These are phyloP conservation scores for Leptinotarsa lineolata DNA, from an alignment of 1,140 invertebrate genomes.

Conservation along the genomic window DNA sequence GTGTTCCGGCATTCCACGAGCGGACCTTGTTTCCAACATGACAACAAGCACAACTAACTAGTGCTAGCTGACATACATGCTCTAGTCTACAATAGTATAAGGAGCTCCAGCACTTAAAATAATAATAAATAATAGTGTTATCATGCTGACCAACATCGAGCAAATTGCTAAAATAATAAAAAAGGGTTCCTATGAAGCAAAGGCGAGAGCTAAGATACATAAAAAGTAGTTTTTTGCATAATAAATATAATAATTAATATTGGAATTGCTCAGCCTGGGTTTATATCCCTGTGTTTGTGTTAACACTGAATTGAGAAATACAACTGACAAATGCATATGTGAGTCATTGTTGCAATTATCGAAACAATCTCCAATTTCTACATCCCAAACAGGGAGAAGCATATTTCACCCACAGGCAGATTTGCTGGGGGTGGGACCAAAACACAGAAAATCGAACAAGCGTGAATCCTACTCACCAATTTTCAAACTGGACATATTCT, in stretches of 20 bases:
- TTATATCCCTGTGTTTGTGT: background rate
- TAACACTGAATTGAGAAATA: background rate
- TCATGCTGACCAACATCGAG: constrained; percentile 3
- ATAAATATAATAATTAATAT: background rate
- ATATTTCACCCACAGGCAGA: constrained; percentile 36
- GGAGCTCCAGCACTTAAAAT: constrained; percentile 32
- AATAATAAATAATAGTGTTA: constrained; percentile 27
- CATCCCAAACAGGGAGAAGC: constrained; percentile 19
- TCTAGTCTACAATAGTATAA: constrained; percentile 52
- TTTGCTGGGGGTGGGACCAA: constrained; percentile 50
- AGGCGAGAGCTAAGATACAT: constrained; percentile 18
- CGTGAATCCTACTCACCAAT: constrained; percentile 60
- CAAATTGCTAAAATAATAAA: constrained; percentile 14
- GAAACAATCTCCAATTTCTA: constrained; percentile 4
- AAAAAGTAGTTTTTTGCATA: background rate
- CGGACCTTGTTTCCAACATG: constrained; percentile 61
- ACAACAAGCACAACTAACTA: constrained; percentile 53
- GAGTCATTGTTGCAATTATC: constrained; percentile 14
- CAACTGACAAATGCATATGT: background rate
- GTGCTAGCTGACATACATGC: constrained; percentile 55
- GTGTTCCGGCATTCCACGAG: constrained; percentile 53
- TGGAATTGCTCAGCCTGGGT: background rate
- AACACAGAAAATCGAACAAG: constrained; percentile 32
- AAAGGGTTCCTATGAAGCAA: background rate
- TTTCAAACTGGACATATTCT: constrained; percentile 70